Base-by-base conservation (phyloP, 2,888 invertebrate genomes). In the Euphydryas editha region DNA sequence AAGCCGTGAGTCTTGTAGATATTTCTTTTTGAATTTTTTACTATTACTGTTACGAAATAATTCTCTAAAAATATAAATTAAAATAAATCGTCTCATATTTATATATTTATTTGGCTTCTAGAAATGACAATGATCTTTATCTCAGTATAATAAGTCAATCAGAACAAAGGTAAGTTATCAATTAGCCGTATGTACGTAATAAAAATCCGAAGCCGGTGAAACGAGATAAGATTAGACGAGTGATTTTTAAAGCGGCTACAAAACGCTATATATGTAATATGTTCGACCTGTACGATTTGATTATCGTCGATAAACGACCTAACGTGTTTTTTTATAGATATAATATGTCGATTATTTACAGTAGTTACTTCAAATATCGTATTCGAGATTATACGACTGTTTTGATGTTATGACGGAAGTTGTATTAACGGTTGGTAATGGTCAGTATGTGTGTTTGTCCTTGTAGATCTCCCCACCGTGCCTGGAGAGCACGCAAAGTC, bases 151-250 rank as follows among this genome's bases (percentile, higher is more conserved):
- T 30, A 0, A n/a, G 7, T 51, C 21, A 51, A 51, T 51, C 21
- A 51, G 18, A 51, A 24, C 24, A 13, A 24, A n/a, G 24, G 11
- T 7, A 7, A 49, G 30, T 24, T 24, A 51, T 51, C 24, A 51
- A 51, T 51, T 51, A 51, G 51, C 8, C n/a, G n/a, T n/a, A 51
- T 2, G 24, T 60, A 3, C 21, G 24, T 60, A 24, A 63, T 49
- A 42, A 49, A 63, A 63, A 63, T 42, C 49, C 49, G 49, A 39
- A 15, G 57, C 30, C 59, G 42, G 55, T 64, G 57, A 60, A 62
- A 51, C 30, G 15, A 42, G 80, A 81, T 80, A 74, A 79, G 81
- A 79, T 80, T 75, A 18, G 51, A 46, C 56, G 67, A 69, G 72
- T 73, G 73, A 75, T 76, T 74, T 73, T 68, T 72, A 68, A 74